Evolutionary conservation across 2,797 vertebrate genomes (phyloP).

Genomic region (Urosaurus nigricauda): DNA sequence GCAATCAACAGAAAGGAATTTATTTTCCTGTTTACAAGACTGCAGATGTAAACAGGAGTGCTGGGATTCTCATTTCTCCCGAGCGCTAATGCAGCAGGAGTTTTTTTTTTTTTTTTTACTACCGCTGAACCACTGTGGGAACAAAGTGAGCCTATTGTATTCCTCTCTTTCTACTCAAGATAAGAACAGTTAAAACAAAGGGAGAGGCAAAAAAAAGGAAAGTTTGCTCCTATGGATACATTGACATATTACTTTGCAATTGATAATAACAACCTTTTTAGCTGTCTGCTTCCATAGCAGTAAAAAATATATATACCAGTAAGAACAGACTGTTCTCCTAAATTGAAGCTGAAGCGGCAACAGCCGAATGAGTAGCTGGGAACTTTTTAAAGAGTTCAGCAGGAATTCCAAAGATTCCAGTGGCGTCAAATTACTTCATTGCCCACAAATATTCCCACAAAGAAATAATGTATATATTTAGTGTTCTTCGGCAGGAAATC

Average conservation of each 20-base stretch:
- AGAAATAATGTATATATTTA: conserved; percentile 31
- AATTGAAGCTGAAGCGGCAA: not conserved
- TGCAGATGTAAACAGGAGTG: not conserved
- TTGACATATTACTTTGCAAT: not conserved
- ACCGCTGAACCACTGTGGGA: not conserved
- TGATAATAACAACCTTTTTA: conserved; percentile 9
- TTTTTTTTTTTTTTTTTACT: not conserved
- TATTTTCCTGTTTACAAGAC: not conserved
- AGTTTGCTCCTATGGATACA: not conserved
- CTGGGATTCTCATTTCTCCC: not conserved
- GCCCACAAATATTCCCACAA: conserved; percentile 39
- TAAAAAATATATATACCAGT: not conserved
- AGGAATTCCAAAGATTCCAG: conserved; percentile 36
- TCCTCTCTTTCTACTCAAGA: not conserved
- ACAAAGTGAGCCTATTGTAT: not conserved
- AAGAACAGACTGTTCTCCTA: not conserved
- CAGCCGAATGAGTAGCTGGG: not conserved
- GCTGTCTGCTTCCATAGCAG: not conserved
- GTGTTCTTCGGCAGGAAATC: conserved; percentile 30
- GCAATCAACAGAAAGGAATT: not conserved
- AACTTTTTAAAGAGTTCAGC: conserved; percentile 4
- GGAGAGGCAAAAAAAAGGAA: not conserved
- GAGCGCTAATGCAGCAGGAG: not conserved
- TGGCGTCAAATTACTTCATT: conserved; percentile 16
- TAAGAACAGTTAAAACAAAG: conserved; percentile 15